Percentiles rank a stretch among this genome's conserved stretches.
phyloP scores from a whole-genome alignment of 2,113 vertebrate species.

The Varanus salvator region DNA sequence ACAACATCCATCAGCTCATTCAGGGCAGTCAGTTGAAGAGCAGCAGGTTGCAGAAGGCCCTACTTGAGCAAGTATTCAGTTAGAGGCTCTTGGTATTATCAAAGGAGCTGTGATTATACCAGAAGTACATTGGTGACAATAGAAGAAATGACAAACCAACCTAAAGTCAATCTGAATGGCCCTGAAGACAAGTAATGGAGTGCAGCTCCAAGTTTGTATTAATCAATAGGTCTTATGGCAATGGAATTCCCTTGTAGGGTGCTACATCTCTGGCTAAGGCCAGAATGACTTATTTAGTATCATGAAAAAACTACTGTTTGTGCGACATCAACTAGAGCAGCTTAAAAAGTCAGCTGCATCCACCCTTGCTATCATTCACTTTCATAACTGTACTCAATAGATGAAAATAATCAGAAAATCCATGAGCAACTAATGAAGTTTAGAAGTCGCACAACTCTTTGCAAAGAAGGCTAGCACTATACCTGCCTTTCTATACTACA shows the following conservation, averaged over 20 bases:
- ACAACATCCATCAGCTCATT: too few relatives aligned
- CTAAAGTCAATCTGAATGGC: background rate
- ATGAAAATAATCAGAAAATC: background rate
- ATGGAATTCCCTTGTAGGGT: background rate
- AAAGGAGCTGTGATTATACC: background rate
- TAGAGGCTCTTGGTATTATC: background rate
- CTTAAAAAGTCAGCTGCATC: background rate
- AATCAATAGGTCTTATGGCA: background rate
- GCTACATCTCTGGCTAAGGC: background rate
- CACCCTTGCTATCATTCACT: background rate
- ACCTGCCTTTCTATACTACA: background rate
- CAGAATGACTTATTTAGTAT: background rate
- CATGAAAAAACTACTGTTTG: background rate
- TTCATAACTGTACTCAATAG: background rate
- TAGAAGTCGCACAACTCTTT: background rate
- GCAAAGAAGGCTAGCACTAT: background rate
- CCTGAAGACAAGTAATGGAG: background rate
- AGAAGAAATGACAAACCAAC: background rate
- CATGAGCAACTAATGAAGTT: background rate
- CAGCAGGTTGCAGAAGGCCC: too few relatives aligned
- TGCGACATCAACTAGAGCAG: too few relatives aligned
- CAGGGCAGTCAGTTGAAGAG: too few relatives aligned
- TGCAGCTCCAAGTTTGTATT: background rate
- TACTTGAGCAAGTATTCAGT: background rate
- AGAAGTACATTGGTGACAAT: too few relatives aligned